Evolutionary conservation across 2,797 vertebrate genomes (phyloP), one percentile per base, ranked within the genome.

Genomic region (Silurus aristotelis): DNA sequence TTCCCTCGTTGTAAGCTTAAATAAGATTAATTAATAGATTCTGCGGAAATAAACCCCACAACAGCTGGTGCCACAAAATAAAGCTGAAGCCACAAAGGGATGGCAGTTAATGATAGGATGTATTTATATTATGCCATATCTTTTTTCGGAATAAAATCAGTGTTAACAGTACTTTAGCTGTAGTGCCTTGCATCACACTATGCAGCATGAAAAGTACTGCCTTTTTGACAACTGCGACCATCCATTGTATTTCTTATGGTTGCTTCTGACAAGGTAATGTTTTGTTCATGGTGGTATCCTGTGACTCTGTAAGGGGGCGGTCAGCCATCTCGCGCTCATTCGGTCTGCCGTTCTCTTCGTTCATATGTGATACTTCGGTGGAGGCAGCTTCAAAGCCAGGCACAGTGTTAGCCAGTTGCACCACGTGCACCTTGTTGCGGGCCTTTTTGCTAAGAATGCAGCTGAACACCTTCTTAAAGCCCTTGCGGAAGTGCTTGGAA

Each of bases 401-500:
- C n/a, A 94, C 95, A 0, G 92, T 93, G 86, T 95, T 95, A 71
- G 95, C 96, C 0, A 95, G 91, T 0, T 96, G 95, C 2, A 96
- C 95, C 84, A 90, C 89, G 1, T 90, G 89, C 6, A 95, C 93
- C 67, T 96, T 97, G 60, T 96, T 97, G 52, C 92, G 89, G 4
- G 94, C 91, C 0, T 96, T 96, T 87, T 96, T 96, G 85, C 95
- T 96, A 76, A 96, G 93, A 83, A 97, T 92, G 87, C 96, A 97
- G 92, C 95, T 96, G 93, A 97, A 97, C 12, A 97, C 96, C 52
- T 97, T 97, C 90, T 96, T 96, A 90, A 97, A 97, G 73, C 96
- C 97, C 67, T 97, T 97, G 86, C 96, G 95, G 86, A 97, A 97
- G 91, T 97, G 96, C 91, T 97, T 97, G 90, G 96, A 97, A 58